Conservation (phyloP, 2,113 vertebrate species). For the Regulus satrapa region DNA sequence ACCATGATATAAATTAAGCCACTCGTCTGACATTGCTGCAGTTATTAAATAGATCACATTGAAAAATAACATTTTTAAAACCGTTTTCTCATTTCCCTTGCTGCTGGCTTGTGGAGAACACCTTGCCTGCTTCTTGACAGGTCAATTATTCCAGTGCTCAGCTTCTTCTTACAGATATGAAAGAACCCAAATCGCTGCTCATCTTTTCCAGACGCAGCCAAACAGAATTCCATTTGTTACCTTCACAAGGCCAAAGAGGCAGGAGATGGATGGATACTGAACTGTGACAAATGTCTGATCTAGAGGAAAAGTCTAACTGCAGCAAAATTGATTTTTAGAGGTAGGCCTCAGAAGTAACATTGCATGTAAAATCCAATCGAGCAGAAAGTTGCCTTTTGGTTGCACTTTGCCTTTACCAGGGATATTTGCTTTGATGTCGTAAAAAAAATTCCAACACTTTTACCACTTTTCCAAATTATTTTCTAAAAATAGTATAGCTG, state of each 20-base stretch:
- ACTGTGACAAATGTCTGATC: slow-evolving; percentile 77
- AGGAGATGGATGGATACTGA: slow-evolving; percentile 75
- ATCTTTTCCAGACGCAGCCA: slow-evolving; percentile 74
- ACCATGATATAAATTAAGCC: slow-evolving; percentile 52
- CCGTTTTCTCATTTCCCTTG: slow-evolving; percentile 80
- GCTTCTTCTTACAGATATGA: slow-evolving; percentile 74
- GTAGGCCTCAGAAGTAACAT: slow-evolving; percentile 8
- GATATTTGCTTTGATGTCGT: neutral
- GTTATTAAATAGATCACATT: slow-evolving; percentile 67
- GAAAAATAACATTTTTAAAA: slow-evolving; percentile 79
- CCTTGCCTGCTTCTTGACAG: slow-evolving; percentile 83
- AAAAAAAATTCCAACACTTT: neutral
- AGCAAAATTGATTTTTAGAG: slow-evolving; percentile 62
- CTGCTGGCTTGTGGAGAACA: slow-evolving; percentile 70
- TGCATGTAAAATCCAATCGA: slow-evolving; percentile 4
- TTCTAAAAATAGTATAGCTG: neutral
- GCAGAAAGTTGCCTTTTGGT: neutral
- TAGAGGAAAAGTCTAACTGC: slow-evolving; percentile 68
- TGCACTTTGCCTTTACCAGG: neutral
- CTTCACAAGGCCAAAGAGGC: slow-evolving; percentile 73
- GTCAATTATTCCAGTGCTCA: slow-evolving; percentile 85
- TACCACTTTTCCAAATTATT: neutral
- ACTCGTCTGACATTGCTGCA: slow-evolving; percentile 41
- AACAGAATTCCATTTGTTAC: slow-evolving; percentile 73
- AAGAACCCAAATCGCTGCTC: slow-evolving; percentile 76